Base-by-base conservation (phyloP, 2,888 invertebrate species). In the Cacoxenus indagator region DNA sequence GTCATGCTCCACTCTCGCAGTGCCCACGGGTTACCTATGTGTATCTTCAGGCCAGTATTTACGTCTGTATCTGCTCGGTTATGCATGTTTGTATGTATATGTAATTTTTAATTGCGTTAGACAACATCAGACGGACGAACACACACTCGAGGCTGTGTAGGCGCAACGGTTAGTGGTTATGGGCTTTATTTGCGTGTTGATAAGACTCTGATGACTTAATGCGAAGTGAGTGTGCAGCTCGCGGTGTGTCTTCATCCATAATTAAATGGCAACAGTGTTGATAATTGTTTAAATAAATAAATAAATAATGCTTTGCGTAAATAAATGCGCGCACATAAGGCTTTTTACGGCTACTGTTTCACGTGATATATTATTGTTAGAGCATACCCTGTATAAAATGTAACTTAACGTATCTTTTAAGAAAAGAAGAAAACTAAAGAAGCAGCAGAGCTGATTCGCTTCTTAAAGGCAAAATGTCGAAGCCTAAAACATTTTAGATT, bases 211-310 rank as follows among this genome's bases (percentile, higher is more conserved):
- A 29, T 29, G 57, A 26, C 57, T 57, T 57, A 57, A 57, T 57
- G 29, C 17, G 17, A 19, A 48, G 6, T 17, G 19, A 48, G 48
- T 48, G 48, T 48, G 19, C 8, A n/a, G n/a, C 31, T n/a, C n/a
- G n/a, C n/a, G n/a, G n/a, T 51, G 6, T 22, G 22, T 51, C n/a
- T 11, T 55, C 5, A n/a, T 11, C 27, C 24, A 67, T 67, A 67
- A 67, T 67, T 61, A 61, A 67, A 67, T 59, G 68, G 62, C 68
- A 62, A 51, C 65, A 55, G n/a, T 37, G 27, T 67, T 59, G 74
- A 67, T 81, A 78, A 79, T 81, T 83, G 79, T 64, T 66, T 57
- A 64, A 67, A 67, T 67, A 71, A 74, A 69, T 67, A 27, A 24
- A 48, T 8, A 51, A 19, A 22, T 37, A 37, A 37, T 37, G 14